phyloP scores from a whole-genome alignment of 2,888 invertebrate species.

The Parnassius apollo region DNA sequence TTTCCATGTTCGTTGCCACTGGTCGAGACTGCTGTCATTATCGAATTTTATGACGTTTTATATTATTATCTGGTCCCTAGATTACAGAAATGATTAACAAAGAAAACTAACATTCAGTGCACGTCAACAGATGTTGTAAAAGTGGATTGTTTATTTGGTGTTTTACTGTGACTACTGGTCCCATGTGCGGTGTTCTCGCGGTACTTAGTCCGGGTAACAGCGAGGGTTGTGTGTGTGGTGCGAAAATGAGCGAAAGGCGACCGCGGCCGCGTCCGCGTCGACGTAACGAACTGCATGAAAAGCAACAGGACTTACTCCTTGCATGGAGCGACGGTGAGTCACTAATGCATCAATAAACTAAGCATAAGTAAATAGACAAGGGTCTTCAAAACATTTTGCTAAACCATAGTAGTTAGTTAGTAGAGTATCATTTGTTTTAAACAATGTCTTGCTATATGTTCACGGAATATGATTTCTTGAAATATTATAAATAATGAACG shows the following conservation, averaged over 20 bases:
- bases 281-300: conserved; percentile 64
- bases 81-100: conserved; percentile 58
- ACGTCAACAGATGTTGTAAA: conserved; percentile 56
- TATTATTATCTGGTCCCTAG: conserved; percentile 63
- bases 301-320: conserved; percentile 65
- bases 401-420: too few relatives aligned
- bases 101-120: conserved; percentile 53
- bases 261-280: conserved; percentile 63
- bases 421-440: too few relatives aligned
- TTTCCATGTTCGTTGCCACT: conserved; percentile 39
- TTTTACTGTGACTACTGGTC: conserved; percentile 34
- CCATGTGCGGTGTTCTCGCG: conserved; percentile 22
- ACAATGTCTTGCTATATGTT: too few relatives aligned
- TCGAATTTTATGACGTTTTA: conserved; percentile 64
- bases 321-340: conserved; percentile 73
- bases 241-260: conserved; percentile 60
- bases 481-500: too few relatives aligned
- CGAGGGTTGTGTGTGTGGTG: conserved; percentile 32
- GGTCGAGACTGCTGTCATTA: conserved; percentile 49
- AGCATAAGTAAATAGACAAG: too few relatives aligned
- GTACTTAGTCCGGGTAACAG: conserved; percentile 12
- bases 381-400: too few relatives aligned
- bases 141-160: conserved; percentile 43
- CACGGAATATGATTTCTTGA: too few relatives aligned
- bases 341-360: too few relatives aligned